Base-by-base conservation (phyloP, 1,140 invertebrate species). In the Bombus sibiricus region DNA sequence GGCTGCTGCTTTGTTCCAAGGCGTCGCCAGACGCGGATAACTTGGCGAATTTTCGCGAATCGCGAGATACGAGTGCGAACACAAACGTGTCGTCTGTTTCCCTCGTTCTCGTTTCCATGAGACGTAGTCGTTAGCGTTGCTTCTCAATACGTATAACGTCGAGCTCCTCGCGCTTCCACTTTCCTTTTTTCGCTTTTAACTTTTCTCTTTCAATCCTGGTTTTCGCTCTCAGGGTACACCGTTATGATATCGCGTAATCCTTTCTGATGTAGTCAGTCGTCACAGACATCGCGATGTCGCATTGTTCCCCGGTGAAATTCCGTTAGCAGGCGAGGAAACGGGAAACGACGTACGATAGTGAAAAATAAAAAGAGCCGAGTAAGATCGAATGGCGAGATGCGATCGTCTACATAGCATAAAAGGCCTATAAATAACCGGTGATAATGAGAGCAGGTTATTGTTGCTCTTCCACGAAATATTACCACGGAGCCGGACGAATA, bases 11-110 rank as follows among this genome's bases (percentile, higher is more conserved):
- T 75, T 74, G 76, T 86, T 81, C 73, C 68, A 3, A 73, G 25
- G 59, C 57, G 80, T 83, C 84, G 78, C 68, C 41, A 81, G 83
- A 57, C 47, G 25, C 62, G 53, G 41, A 22, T 37, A 81, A 89
- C 39, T 86, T 81, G 3, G 79, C 64, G 25, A 86, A 89, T 74
- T 81, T 81, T 86, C 66, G 47, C 59, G 62, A 66, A 47, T 88
- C 69, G 37, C 59, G 66, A 53, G 75, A 22, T 41, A 15, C 25
- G 9, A 9, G 6, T 25, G 25, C 25, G 12, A 25, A 25, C n/a
- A 18, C 66, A 22, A 71, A 37, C 59, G 47, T 34, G 15, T 18
- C 39, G 32, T n/a, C 47, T n/a, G 62, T 59, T n/a, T 32, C 37
- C 39, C 66, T 18, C 18, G 8, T 22, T 25, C 25, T 43, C 53